Evolutionary conservation across 2,113 vertebrate genomes (phyloP).

Genomic region (Pantherophis guttatus): DNA sequence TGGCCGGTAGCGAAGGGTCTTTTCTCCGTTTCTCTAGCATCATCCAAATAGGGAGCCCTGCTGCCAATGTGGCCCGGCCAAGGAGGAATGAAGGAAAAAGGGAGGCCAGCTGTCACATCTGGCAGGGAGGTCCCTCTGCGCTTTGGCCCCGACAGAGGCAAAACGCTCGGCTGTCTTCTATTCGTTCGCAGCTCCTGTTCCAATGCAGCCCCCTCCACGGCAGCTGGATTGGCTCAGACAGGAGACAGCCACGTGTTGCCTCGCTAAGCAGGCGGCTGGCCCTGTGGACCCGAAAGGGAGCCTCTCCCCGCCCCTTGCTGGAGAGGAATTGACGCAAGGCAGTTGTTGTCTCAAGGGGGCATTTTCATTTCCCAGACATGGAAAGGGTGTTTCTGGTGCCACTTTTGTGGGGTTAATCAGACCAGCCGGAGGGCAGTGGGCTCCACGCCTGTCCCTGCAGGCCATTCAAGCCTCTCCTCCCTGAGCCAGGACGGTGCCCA

Average conservation of each 20-base stretch:
- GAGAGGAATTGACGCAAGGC: constrained; percentile 42
- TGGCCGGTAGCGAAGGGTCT: background rate
- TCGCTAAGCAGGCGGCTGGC: background rate
- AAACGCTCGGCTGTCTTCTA: too few species aligned
- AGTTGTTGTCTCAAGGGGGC: constrained; percentile 32
- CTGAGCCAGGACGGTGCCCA: background rate
- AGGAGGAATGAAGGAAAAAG: background rate
- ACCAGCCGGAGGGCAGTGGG: constrained; percentile 31
- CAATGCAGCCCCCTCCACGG: background rate
- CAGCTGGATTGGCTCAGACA: background rate
- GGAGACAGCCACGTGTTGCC: too few species aligned
- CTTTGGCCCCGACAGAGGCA: background rate
- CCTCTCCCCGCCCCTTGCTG: constrained; percentile 25
- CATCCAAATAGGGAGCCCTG: too few species aligned
- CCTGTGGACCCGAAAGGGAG: background rate
- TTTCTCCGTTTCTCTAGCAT: background rate
- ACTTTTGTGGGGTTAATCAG: background rate
- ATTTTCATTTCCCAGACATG: constrained; percentile 32
- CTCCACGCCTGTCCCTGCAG: background rate
- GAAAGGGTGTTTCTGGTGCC: constrained; percentile 48
- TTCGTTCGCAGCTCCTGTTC: background rate
- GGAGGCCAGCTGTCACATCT: background rate
- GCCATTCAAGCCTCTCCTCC: too few species aligned
- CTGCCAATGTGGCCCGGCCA: too few species aligned
- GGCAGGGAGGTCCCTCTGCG: background rate